phyloP scores from a whole-genome alignment of 2,797 vertebrate genomes.

The Rhinoraja longicauda region DNA sequence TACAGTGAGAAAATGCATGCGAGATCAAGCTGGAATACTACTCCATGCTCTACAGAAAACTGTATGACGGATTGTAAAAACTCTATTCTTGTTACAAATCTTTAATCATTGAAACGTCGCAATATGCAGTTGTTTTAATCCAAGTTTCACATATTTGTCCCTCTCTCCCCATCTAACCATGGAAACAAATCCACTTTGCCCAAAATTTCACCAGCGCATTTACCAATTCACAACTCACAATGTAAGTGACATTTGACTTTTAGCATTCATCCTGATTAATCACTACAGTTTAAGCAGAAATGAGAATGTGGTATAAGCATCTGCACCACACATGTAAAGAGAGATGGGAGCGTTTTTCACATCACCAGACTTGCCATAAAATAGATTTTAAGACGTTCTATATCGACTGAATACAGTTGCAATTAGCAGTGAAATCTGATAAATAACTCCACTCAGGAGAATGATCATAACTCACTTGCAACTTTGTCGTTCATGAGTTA shows the following conservation, averaged over 20 bases:
- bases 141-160: neutral
- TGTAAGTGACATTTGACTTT: neutral
- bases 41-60: neutral
- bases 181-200: neutral
- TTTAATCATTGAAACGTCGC: neutral
- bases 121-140: neutral
- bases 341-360: constrained; percentile 22
- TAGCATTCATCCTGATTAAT: neutral
- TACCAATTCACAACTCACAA: neutral
- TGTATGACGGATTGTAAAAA: neutral
- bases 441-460: constrained; percentile 26
- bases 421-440: constrained; percentile 4
- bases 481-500: constrained; percentile 33
- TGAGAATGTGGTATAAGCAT: neutral
- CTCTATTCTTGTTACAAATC: neutral
- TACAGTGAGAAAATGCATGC: neutral
- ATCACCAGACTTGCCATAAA: constrained; percentile 24
- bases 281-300: constrained; percentile 10
- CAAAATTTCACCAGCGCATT: neutral
- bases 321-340: neutral
- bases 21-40: neutral
- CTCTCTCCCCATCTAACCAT: neutral
- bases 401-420: constrained; percentile 9
- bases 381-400: neutral
- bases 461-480: constrained; percentile 23